Conservation (phyloP, 2,113 vertebrate species). For the Psephotus haematonotus region DNA sequence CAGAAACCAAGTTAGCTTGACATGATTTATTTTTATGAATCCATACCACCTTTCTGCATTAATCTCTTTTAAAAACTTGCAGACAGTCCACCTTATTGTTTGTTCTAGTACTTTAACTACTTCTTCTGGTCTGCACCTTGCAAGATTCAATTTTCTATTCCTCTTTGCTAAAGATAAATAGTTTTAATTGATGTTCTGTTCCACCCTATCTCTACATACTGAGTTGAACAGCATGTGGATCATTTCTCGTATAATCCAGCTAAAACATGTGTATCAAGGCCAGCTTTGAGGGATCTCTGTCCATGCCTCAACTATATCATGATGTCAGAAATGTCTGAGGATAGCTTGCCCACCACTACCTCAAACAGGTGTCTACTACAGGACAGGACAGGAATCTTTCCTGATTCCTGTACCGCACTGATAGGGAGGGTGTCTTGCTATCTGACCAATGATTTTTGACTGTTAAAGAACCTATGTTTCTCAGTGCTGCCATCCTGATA, state of each 20-base stretch:
- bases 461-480: neutral
- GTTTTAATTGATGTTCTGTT: neutral
- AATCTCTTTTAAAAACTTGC: neutral
- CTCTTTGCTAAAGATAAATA: neutral
- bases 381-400: neutral
- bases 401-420: neutral
- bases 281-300: neutral
- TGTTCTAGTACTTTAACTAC: neutral
- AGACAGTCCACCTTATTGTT: neutral
- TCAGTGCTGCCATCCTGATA: neutral
- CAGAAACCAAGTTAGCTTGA: conserved; percentile 49
- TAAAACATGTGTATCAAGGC: neutral
- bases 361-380: neutral
- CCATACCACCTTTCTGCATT: neutral
- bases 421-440: neutral
- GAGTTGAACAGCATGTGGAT: neutral
- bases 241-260: neutral
- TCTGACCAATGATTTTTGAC: neutral
- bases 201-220: neutral
- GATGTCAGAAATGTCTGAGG: neutral
- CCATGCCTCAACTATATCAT: neutral
- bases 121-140: neutral
- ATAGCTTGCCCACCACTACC: neutral
- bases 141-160: neutral
- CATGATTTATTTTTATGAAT: conserved; percentile 50